Percentiles rank a stretch among this genome's conserved stretches.
Evolutionary conservation across 2,113 vertebrate species (phyloP).

Genomic region (Cinclus mexicanus): DNA sequence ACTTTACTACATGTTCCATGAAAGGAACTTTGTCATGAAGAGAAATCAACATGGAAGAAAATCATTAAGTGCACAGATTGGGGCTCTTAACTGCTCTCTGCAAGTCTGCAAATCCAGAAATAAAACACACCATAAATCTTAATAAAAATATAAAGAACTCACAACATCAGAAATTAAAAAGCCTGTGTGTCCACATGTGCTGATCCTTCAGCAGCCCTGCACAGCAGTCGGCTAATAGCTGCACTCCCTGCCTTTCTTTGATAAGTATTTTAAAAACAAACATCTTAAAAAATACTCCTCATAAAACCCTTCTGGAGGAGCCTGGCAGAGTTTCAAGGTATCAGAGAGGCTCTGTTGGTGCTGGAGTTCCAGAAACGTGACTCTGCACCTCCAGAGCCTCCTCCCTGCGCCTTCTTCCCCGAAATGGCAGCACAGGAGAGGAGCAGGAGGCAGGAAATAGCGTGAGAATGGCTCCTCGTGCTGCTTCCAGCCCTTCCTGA

Average conservation of each 20-base stretch:
- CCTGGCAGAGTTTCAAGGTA: constrained; percentile 3
- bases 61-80: background rate
- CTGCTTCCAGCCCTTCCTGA: constrained; percentile 62
- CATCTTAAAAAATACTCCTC: constrained; percentile 42
- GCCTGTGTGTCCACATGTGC: background rate
- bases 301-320: constrained; percentile 20
- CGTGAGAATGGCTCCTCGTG: constrained; percentile 50
- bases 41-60: constrained; percentile 11
- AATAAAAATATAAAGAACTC: constrained; percentile 35
- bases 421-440: constrained; percentile 41
- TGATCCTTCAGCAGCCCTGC: background rate
- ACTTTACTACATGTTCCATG: background rate
- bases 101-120: constrained; percentile 22
- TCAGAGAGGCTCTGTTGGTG: background rate
- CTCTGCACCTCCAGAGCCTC: background rate
- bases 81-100: constrained; percentile 17
- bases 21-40: constrained; percentile 4
- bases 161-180: constrained; percentile 18
- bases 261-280: constrained; percentile 46
- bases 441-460: constrained; percentile 45
- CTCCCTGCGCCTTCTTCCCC: background rate
- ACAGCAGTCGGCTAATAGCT: background rate
- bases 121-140: constrained; percentile 43
- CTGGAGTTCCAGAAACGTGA: background rate
- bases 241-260: background rate